Percentiles rank a stretch among this genome's conserved stretches.
Conservation (phyloP, 2,797 vertebrate species). For the Hypotaenidia okinawae region DNA sequence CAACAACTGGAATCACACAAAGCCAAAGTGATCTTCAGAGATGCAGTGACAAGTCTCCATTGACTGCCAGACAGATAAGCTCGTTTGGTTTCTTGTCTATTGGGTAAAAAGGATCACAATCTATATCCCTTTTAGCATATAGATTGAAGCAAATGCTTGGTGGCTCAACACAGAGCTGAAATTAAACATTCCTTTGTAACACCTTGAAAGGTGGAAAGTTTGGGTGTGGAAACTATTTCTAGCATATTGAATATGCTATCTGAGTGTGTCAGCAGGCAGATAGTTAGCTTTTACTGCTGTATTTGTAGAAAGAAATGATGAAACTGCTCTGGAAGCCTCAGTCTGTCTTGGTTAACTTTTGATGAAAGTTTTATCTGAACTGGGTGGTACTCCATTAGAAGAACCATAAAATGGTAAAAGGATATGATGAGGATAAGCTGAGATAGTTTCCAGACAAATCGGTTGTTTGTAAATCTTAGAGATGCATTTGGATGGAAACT, state of each 20-base stretch:
- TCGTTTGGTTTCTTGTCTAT: background rate
- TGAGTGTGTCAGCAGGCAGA: background rate
- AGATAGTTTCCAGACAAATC: background rate
- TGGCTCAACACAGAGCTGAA: background rate
- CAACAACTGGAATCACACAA: background rate
- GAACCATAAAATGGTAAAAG: background rate
- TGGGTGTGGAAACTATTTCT: background rate
- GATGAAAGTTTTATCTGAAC: background rate
- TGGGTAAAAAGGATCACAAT: background rate
- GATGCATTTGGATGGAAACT: background rate
- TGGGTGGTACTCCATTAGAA: background rate
- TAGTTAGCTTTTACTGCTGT: background rate
- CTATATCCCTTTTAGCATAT: background rate
- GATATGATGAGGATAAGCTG: background rate
- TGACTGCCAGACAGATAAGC: background rate
- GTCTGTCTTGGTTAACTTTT: background rate
- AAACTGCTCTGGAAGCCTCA: background rate
- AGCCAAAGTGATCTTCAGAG: background rate
- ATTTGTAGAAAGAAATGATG: background rate
- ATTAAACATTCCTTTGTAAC: background rate
- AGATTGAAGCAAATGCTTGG: background rate
- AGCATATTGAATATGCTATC: background rate
- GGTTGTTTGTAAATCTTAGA: background rate
- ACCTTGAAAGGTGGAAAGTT: background rate
- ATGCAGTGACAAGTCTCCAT: background rate